Base-by-base conservation (phyloP, 2,113 vertebrate genomes). In the Chionomys nivalis region DNA sequence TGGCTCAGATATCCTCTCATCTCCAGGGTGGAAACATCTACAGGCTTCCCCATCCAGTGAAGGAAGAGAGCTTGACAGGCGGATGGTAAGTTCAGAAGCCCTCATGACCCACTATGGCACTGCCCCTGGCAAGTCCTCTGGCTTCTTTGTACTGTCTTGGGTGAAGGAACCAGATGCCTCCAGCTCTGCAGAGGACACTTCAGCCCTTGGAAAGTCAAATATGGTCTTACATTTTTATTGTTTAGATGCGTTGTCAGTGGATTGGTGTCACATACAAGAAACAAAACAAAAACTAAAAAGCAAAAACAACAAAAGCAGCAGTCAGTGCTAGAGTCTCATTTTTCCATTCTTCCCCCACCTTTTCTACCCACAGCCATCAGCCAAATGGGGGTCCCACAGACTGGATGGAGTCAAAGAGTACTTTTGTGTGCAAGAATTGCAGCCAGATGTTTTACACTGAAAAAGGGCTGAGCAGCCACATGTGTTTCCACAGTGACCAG, bases 11-110 rank as follows among this genome's bases (percentile, higher is more conserved):
- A 8, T 63, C 6, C 90, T 97, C 88, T 93, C 76, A 11, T 91
- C 91, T 66, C 47, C 97, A 98, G 98, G 98, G 97, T 82, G 98
- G 98, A 92, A 98, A 98, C 81, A 98, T 98, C 92, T 98, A 96
- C 97, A 97, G 95, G 63, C 96, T 98, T 28, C 91, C 97, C 4
- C 86, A 94, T 3, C 77, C 86, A 0, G 11, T 82, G 63, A 97
- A 89, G 70, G 98, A 98, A 23, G 98, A 97, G 79, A 87, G 16
- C 21, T 0, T 24, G 13, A 42, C 90, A 1, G 68, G 93, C 7
- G 89, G 89, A 87, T 90, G 97, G 98, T 98, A 96, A 97, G 97
- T 75, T 49, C n/a, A 0, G 47, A 49, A 42, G 66, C 39, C 55
- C 16, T 63, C 3, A 42, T 0, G 1, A 36, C 70, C 8, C 0